Evolutionary conservation across 2,888 invertebrate genomes (phyloP), one percentile per base, ranked within the genome.

Genomic region (Caenorhabditis angaria): DNA sequence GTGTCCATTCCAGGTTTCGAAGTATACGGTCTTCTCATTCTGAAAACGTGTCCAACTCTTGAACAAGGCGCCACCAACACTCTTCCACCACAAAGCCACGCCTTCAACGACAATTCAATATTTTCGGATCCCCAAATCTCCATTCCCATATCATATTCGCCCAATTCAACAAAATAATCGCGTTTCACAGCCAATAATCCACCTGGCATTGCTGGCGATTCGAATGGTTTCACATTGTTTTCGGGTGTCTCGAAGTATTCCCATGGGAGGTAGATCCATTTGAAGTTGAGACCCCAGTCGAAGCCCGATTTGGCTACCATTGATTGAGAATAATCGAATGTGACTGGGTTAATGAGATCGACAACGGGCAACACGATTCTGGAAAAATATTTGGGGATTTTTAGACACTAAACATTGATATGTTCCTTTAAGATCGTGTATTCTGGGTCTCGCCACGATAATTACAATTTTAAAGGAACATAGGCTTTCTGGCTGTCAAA

Each of bases 271-370:
- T 92, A 93, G 82, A 94, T 97, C 87, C 87, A 87, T 90, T 97
- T 92, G 90, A 99, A 99, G 90, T 97, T 97, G 61, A 99, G 91
- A 89, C 95, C 96, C 97, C 97, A 97, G 90, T 97, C 97, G 90
- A 99, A 99, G 22, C 97, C 97, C 76, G 97, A 97, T 95, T 94
- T 91, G 0, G 97, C 97, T 0, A 97, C 97, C 93, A 97, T 95
- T 0, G 97, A 97, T 61, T 95, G 93, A 76, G 72, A 66, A 62
- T 72, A 82, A 12, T 96, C 96, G 90, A 99, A 99, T 2, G 94
- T 94, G 85, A 96, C 94, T 88, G 97, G 97, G 59, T 95, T 95
- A 87, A 99, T 97, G 68, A 99, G 96, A 89, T 99, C 99, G 84
- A 99, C 97, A 82, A 99, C 95, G 10, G 99, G 97, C 89, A 97